Percentiles rank a stretch among this genome's conserved stretches.
Evolutionary conservation across 2,113 vertebrate genomes (phyloP).

Genomic region (Rhynchomys soricoides): DNA sequence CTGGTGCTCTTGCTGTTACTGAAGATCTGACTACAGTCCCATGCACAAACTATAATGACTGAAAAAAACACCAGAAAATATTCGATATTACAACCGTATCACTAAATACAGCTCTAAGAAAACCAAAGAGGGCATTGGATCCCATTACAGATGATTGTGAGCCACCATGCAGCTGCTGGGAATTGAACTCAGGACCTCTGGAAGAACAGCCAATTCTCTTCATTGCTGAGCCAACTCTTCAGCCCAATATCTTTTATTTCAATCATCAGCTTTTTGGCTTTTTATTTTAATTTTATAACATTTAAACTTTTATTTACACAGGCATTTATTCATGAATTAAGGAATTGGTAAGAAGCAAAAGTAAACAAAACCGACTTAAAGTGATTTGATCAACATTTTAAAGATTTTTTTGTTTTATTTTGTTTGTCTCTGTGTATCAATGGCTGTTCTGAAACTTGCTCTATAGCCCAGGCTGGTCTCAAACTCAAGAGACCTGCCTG

Average conservation of each 20-base stretch:
- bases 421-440: background rate
- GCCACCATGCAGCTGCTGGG: no score
- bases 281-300: constrained; percentile 53
- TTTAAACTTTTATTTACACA: constrained; percentile 24
- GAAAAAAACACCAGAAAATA: background rate
- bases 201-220: no score
- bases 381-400: constrained; percentile 25
- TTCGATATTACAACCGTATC: background rate
- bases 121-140: background rate
- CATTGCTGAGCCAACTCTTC: no score
- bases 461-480: background rate
- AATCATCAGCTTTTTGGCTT: background rate
- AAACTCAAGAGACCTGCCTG: background rate
- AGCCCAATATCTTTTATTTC: background rate
- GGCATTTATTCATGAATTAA: constrained; percentile 12
- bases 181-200: no score
- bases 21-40: background rate
- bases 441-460: background rate
- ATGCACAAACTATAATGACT: background rate
- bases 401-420: background rate
- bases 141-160: no score
- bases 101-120: background rate
- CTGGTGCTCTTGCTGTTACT: background rate
- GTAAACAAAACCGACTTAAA: constrained; percentile 3
- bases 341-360: background rate